Evolutionary conservation across 2,797 vertebrate genomes (phyloP), one percentile per base, ranked within the genome.

Genomic region (Lepilemur ruficaudatus): DNA sequence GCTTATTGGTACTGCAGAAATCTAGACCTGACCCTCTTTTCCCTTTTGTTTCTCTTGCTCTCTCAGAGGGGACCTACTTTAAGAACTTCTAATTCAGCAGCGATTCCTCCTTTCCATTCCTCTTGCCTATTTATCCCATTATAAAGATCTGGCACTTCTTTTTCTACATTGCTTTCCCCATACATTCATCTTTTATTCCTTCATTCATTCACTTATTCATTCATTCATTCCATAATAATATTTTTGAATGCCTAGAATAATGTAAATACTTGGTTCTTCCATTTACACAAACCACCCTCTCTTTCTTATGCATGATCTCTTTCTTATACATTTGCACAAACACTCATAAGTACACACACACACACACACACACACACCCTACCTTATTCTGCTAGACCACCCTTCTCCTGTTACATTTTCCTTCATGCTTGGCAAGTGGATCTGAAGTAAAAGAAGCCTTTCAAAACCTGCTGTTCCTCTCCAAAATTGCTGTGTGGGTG

Each of bases 401-500:
- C 10, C 30, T 89, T 93, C 46, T 17, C 23, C 13, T 50, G 83
- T 55, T 73, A 57, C 4, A 46, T 38, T 72, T 93, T 72, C 28
- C 65, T 88, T 79, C 52, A 35, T n/a, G n/a, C 4, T 28, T 43
- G 43, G 57, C 23, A 35, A 93, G 14, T 75, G n/a, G 17, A 73
- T 88, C 55, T 91, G 38, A 88, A 83, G 43, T 38, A 73, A 91
- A 73, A 67, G 23, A 67, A 72, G 48, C 7, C 23, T 91, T 73
- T 83, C n/a, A 57, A 87, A 88, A 70, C 41, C 55, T 76, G 48
- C 41, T 86, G 20, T 38, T 83, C 32, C 38, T 32, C 3, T 82
- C 61, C 48, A 72, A 46, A 82, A 82, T 59, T 79, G 20, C 78
- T 32, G 14, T n/a, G 48, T 88, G 57, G 30, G 41, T 72, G 13